A percentile compares a stretch with the other conserved stretches of the same genome.
Evolutionary conservation across 2,888 invertebrate species (phyloP).

Genomic region (Oasisia sp.): DNA sequence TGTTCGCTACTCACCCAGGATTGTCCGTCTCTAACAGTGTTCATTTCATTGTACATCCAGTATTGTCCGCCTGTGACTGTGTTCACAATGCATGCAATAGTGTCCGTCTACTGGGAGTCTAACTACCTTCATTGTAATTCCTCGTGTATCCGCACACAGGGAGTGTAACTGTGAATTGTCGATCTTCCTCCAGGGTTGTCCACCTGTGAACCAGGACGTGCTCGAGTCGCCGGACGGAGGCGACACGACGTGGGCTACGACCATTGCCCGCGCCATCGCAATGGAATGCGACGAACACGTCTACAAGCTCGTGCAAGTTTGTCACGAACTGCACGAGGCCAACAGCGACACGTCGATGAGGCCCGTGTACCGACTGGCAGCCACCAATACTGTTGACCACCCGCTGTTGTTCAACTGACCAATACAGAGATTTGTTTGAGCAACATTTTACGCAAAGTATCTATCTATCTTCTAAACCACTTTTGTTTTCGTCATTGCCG

Average conservation of each 20-base stretch:
- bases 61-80: no score
- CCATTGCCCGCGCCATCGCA: not conserved
- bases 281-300: slow-evolving; percentile 28
- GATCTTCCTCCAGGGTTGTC: not conserved
- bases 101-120: no score
- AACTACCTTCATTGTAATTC: no score
- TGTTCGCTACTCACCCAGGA: no score
- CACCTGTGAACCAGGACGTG: not conserved
- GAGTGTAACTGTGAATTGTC: no score
- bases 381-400: not conserved
- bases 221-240: not conserved
- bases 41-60: no score
- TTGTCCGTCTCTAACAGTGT: no score
- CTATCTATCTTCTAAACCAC: no score
- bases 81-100: no score
- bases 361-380: not conserved
- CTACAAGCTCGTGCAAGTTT: slow-evolving; percentile 35
- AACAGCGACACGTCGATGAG: not conserved
- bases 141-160: no score
- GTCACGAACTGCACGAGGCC: slow-evolving; percentile 23
- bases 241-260: not conserved
- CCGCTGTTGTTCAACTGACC: not conserved
- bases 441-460: no score
- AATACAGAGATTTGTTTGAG: not conserved
- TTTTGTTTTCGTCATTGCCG: no score